phyloP scores from a whole-genome alignment of 1,140 invertebrate genomes.

The Andrena cerasifolii region DNA sequence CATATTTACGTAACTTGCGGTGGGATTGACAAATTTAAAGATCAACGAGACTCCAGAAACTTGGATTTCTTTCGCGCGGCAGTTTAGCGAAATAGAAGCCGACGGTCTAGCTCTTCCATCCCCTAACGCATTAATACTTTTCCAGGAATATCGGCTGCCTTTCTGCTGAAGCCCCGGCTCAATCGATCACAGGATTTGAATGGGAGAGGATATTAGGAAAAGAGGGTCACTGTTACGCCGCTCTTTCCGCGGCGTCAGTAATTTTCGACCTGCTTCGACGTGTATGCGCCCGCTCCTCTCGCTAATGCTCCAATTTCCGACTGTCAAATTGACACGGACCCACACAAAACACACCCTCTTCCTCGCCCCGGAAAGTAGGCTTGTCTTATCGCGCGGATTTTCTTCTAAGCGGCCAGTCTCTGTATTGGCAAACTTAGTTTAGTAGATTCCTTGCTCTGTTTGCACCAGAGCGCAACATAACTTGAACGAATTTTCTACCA shows the following conservation, averaged over 20 bases:
- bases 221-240: slow-evolving; percentile 55
- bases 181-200: slow-evolving; percentile 39
- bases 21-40: too few relatives aligned
- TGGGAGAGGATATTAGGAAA: slow-evolving; percentile 38
- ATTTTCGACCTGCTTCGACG: slow-evolving; percentile 67
- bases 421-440: not conserved
- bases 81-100: too few relatives aligned
- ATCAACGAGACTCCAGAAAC: too few relatives aligned
- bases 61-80: too few relatives aligned
- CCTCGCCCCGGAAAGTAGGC: not conserved
- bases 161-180: not conserved
- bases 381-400: slow-evolving; percentile 20
- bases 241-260: slow-evolving; percentile 49
- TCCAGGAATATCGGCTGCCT: not conserved
- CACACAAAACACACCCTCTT: slow-evolving; percentile 66
- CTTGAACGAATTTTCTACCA: too few relatives aligned
- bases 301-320: slow-evolving; percentile 80
- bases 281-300: slow-evolving; percentile 47
- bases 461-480: too few relatives aligned
- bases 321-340: slow-evolving; percentile 64
- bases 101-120: too few relatives aligned
- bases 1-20: too few relatives aligned
- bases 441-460: not conserved
- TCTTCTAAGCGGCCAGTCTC: not conserved
- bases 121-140: not conserved